phyloP scores from a whole-genome alignment of 2,113 vertebrate genomes.

The Emydura subglobosa region DNA sequence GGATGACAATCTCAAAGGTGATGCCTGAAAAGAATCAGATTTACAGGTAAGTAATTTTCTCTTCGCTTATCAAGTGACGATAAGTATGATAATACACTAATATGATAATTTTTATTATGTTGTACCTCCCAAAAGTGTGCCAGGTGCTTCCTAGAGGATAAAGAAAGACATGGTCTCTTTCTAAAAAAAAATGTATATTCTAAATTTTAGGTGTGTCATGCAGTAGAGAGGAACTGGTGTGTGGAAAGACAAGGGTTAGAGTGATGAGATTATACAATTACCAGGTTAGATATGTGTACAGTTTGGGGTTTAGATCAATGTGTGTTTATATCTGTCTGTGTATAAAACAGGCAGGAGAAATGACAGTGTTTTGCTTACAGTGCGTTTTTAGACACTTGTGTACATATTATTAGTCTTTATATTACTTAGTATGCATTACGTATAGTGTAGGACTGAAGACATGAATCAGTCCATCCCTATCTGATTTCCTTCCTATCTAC shows the following conservation, averaged over 20 bases:
- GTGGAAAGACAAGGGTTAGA: neutral
- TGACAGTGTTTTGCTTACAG: constrained; percentile 2
- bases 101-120: neutral
- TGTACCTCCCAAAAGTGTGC: neutral
- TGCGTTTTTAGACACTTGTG: constrained; percentile 27
- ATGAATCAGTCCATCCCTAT: neutral
- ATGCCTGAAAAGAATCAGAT: neutral
- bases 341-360: constrained; percentile 40
- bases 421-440: neutral
- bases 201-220: constrained; percentile 51
- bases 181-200: neutral
- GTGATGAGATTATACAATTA: constrained; percentile 39
- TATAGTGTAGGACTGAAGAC: neutral
- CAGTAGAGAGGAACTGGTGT: neutral
- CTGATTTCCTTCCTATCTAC: neutral
- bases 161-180: neutral
- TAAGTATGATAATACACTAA: neutral
- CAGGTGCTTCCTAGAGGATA: neutral
- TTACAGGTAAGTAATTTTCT: neutral
- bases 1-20: neutral
- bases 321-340: neutral
- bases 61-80: neutral
- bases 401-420: constrained; percentile 20
- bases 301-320: neutral
- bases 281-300: neutral